Evolutionary conservation across 1,140 invertebrate species (phyloP).

Genomic region (Pseudomyrmex concolor): DNA sequence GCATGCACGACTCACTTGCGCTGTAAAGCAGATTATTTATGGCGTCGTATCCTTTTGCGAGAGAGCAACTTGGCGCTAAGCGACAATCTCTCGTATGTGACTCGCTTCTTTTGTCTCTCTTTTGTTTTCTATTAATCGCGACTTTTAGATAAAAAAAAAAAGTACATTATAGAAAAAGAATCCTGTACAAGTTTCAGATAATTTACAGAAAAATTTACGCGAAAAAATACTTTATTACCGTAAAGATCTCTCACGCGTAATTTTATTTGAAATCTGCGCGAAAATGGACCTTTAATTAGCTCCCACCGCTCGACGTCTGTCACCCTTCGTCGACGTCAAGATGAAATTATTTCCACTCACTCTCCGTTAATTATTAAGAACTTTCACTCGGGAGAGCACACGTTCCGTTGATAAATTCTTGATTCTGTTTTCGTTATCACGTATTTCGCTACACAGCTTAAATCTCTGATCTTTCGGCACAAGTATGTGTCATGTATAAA

Average conservation of each 20-base stretch:
- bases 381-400: neutral
- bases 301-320: neutral
- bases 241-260: no score
- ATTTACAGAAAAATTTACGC: no score
- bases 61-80: conserved; percentile 29
- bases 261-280: neutral
- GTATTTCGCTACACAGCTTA: neutral
- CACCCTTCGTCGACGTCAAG: conserved; percentile 7
- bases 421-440: neutral
- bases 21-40: conserved; percentile 66
- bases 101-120: conserved; percentile 35
- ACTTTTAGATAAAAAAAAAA: no score
- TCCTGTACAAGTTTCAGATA: no score
- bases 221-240: no score
- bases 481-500: conserved; percentile 9
- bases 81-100: conserved; percentile 22
- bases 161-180: no score
- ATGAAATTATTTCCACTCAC: conserved; percentile 19
- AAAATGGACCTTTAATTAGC: neutral
- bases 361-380: conserved; percentile 37
- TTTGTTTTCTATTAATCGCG: neutral
- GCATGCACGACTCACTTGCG: conserved; percentile 62
- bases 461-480: neutral
- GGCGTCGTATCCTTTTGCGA: conserved; percentile 23
- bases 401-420: conserved; percentile 15